Evolutionary conservation across 2,113 vertebrate species (phyloP), one percentile per base, ranked within the genome.

Genomic region (Siniperca chuatsi): DNA sequence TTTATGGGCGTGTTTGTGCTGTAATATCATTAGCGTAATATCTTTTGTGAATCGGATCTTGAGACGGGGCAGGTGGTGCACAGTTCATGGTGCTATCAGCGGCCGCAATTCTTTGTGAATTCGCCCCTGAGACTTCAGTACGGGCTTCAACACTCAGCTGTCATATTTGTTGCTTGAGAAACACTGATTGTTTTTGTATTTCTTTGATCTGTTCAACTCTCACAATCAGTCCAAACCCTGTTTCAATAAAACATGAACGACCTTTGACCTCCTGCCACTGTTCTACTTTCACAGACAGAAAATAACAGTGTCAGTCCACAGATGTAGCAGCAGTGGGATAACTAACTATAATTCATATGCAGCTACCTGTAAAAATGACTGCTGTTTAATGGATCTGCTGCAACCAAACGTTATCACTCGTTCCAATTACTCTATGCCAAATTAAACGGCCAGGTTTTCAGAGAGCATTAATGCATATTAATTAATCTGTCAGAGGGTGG

Each of bases 401-500:
- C 54, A 78, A 73, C 75, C 78, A 33, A 89, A 85, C 87, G 16
- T 70, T 87, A 92, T 92, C 83, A 70, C 89, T 80, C 44, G 6
- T 89, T 91, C 82, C 91, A 93, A 92, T 94, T 92, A 92, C 90
- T 90, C 40, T 75, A 61, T 16, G 62, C n/a, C 78, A 90, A 94
- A 94, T 94, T 89, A 93, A 94, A 90, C 67, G 29, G 82, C 23
- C 10, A 78, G 90, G 50, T 91, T 92, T 87, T 89, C 81, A 90
- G 65, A 88, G 87, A 90, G 88, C 84, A 89, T 90, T 88, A 93
- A 93, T 87, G 94, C 90, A 90, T 90, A 90, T 93, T 92, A 92
- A 95, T 94, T 89, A 89, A 87, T 84, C 80, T 90, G 86, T 92
- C 85, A 91, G 85, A 72, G 79, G 65, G 80, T 62, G 91, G 78